A percentile compares a stretch with the other conserved stretches of the same genome.
Conservation (phyloP, 2,888 invertebrate genomes). For the Lithosia quadra region DNA sequence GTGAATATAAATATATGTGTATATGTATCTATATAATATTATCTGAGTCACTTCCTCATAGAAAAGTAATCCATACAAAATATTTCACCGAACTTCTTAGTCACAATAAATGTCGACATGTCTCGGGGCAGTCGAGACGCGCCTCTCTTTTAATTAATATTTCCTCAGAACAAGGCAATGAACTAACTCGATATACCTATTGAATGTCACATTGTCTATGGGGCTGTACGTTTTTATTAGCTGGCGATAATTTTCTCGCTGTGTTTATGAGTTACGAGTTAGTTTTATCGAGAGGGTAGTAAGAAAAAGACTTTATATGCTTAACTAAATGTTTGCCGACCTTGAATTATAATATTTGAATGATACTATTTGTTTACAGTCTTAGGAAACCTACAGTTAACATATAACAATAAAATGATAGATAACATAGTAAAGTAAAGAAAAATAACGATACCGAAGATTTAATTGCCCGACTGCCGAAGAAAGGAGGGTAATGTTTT, state of each 20-base stretch:
- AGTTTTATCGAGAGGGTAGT: slow-evolving; percentile 9
- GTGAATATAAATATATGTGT: too few species aligned
- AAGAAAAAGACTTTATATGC: slow-evolving; percentile 15
- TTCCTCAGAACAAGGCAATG: slow-evolving; percentile 54
- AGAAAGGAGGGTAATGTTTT: too few species aligned
- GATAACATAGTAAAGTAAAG: too few species aligned
- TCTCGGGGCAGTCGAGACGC: slow-evolving; percentile 34
- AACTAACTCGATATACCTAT: slow-evolving; percentile 34
- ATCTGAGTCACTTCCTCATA: background rate
- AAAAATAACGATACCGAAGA: too few species aligned
- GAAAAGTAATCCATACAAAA: slow-evolving; percentile 1
- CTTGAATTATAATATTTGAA: background rate
- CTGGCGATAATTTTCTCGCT: slow-evolving; percentile 27
- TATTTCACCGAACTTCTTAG: slow-evolving; percentile 21
- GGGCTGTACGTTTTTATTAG: slow-evolving; percentile 24
- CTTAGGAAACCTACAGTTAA: too few species aligned
- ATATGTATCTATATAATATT: too few species aligned
- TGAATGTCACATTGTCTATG: slow-evolving; percentile 22
- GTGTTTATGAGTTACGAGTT: slow-evolving; percentile 22
- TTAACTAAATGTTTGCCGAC: slow-evolving; percentile 12
- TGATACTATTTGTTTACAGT: too few species aligned
- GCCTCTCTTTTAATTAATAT: slow-evolving; percentile 58
- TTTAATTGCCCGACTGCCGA: too few species aligned
- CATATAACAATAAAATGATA: too few species aligned
- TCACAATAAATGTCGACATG: slow-evolving; percentile 55